Base-by-base conservation (phyloP, 2,113 vertebrate species). In the Narcine bancroftii region DNA sequence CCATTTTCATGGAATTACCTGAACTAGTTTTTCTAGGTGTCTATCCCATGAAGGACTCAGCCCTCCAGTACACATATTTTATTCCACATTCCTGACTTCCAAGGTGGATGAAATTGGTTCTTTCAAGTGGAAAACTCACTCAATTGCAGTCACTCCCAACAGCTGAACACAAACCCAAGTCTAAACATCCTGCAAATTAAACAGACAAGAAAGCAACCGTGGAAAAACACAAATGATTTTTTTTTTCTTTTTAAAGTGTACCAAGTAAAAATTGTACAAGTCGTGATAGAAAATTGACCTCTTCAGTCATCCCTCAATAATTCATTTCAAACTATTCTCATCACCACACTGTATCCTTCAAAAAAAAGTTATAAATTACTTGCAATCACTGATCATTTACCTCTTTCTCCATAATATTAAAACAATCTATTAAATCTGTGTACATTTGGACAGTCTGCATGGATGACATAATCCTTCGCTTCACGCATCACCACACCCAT, bases 401-500 rank as follows among this genome's bases (percentile, higher is more conserved):
- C 15, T 39, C 33, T 87, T 81, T 50, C 53, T 0, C 33, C 50
- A 36, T 7, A 36, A 36, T 6, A 9, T 87, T 36, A 85, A 19
- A 13, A n/a, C n/a, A 87, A 21, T 7, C 53, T 7, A 63, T 60
- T 63, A n/a, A 60, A 87, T 63, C 56, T 2, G n/a, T 87, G 56
- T n/a, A 63, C 17, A n/a, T 15, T 60, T 60, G 7, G 33, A 60
- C 5, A 85, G 6, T 87, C 81, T 87, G 19, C 9, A 1, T 0
- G 53, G 33, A 60, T 87, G 53, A n/a, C 53, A n/a, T 19, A 36
- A 56, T 33, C 53, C 81, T 56, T 36, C 36, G 53, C 81, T 39
- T 87, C 77, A 39, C 39, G 17, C 24, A n/a, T 63, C 60, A n/a
- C 81, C 81, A 63, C 81, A 87, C 81, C 81, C 81, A 87, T 87